These are phyloP conservation scores for rabbit (Oryctolagus cuniculus) DNA, from an alignment of 2,113 vertebrate genomes.

Conservation along the genomic window DNA sequence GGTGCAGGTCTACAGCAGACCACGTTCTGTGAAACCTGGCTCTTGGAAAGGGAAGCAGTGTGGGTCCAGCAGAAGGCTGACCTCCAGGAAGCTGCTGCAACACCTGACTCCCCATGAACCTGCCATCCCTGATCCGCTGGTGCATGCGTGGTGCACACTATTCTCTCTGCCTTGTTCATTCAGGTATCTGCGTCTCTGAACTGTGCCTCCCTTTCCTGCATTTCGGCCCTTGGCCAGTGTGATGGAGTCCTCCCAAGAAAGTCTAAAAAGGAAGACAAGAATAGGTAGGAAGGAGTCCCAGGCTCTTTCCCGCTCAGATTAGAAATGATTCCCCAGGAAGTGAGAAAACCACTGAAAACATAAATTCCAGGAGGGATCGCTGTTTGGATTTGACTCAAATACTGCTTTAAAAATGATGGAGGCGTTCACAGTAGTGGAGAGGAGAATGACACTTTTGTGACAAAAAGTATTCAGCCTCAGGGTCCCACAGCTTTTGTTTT, in stretches of 20 bases:
- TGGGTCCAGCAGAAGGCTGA: neutral
- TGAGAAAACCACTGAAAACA: neutral
- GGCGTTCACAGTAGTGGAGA: neutral
- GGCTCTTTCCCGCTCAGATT: neutral
- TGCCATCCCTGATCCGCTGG: neutral
- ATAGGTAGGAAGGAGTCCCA: neutral
- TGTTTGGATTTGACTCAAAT: neutral
- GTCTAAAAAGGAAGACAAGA: neutral
- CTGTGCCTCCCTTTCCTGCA: neutral
- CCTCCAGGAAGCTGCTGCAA: neutral
- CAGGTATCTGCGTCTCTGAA: neutral
- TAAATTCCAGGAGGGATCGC: neutral
- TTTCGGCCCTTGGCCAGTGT: too few species aligned
- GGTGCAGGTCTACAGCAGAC: neutral
- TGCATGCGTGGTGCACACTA: accelerated
- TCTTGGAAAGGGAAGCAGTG: neutral
- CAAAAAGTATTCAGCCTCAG: neutral
- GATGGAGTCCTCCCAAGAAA: neutral
- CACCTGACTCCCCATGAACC: neutral
- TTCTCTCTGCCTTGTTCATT: neutral
- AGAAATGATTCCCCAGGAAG: neutral
- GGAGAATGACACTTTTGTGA: neutral
- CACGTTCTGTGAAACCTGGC: neutral
- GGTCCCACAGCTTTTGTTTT: neutral
- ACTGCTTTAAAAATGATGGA: neutral